Conservation (phyloP, 2,888 invertebrate genomes). For the Sussaba pulchella region DNA sequence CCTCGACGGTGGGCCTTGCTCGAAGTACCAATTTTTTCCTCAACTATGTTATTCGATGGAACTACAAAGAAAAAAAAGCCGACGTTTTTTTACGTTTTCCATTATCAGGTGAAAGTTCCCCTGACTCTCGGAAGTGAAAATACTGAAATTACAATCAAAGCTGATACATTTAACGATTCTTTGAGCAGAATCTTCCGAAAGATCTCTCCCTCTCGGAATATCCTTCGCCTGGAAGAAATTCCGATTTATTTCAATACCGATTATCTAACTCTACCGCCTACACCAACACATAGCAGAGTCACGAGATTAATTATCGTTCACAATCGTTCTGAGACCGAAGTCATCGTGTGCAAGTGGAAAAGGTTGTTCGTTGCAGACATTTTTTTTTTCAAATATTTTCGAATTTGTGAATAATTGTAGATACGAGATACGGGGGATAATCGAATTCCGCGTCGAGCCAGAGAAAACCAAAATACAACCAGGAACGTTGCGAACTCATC, state of each 20-base stretch:
- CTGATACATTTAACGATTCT: slow-evolving; percentile 59
- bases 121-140: slow-evolving; percentile 53
- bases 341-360: slow-evolving; percentile 83
- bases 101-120: slow-evolving; percentile 36
- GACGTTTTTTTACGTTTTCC: background rate
- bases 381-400: too few species aligned
- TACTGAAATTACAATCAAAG: slow-evolving; percentile 66
- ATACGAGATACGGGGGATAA: slow-evolving; percentile 74
- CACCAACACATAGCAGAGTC: slow-evolving; percentile 78
- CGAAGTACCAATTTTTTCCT: slow-evolving; percentile 72
- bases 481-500: slow-evolving; percentile 78
- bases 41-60: background rate
- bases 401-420: slow-evolving; percentile 76
- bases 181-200: slow-evolving; percentile 37
- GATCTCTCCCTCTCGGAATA: slow-evolving; percentile 37
- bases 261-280: slow-evolving; percentile 77
- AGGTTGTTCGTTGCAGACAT: slow-evolving; percentile 77
- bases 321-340: slow-evolving; percentile 79
- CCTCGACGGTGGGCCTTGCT: slow-evolving; percentile 81
- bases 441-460: slow-evolving; percentile 75
- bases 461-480: slow-evolving; percentile 82
- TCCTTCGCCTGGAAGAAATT: slow-evolving; percentile 66
- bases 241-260: slow-evolving; percentile 81
- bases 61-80: background rate
- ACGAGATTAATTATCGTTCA: slow-evolving; percentile 82